Percentiles rank a stretch among this genome's conserved stretches.
Evolutionary conservation across 2,113 vertebrate species (phyloP).

Genomic region (Silurus glanis): DNA sequence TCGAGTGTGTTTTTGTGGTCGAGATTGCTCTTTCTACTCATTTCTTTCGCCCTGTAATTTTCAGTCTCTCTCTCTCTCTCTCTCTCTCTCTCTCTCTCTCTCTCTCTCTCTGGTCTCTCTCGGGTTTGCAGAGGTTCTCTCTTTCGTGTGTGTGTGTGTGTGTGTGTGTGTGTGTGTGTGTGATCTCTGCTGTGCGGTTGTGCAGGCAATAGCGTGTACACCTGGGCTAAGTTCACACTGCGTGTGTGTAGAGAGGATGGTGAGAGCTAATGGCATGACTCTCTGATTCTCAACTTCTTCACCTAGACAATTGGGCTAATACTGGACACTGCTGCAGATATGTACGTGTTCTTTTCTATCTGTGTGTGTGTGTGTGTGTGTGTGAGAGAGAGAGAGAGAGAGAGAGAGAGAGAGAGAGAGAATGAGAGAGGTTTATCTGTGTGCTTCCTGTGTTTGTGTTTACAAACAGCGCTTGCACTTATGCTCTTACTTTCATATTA

Average conservation of each 20-base stretch:
- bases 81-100: conserved; percentile 3
- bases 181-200: background rate
- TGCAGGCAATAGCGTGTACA: conserved; percentile 2
- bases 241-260: background rate
- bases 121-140: background rate
- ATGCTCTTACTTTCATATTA: background rate
- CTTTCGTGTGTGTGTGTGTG: background rate
- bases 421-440: background rate
- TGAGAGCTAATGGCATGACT: background rate
- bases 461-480: background rate
- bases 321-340: background rate
- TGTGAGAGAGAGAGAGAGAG: background rate
- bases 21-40: background rate
- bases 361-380: background rate
- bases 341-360: background rate
- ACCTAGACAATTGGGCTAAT: background rate
- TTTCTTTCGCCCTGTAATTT: background rate
- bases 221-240: background rate
- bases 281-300: background rate
- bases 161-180: background rate
- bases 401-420: background rate
- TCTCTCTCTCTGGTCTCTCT: background rate
- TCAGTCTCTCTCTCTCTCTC: background rate
- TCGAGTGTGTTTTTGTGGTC: background rate
- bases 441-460: conserved; percentile 7